A percentile compares a stretch with the other conserved stretches of the same genome.
Evolutionary conservation across 2,888 invertebrate species (phyloP).

Genomic region (Stratiomys singularior): DNA sequence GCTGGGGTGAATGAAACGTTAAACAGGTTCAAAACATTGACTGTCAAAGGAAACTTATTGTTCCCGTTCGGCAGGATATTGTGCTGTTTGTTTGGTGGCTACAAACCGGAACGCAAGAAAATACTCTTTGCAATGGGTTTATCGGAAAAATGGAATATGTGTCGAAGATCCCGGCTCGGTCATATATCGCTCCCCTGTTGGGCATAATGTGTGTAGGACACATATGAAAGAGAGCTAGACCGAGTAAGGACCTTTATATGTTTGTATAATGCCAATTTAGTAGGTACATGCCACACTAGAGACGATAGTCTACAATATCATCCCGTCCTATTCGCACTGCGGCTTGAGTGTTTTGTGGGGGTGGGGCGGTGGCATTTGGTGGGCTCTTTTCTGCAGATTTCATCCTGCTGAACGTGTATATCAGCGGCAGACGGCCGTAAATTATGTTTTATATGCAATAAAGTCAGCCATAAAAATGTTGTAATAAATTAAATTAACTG

Average conservation of each 20-base stretch:
- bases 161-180: constrained; percentile 22
- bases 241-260: constrained; percentile 20
- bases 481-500: constrained; percentile 67
- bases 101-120: constrained; percentile 9
- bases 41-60: too few relatives aligned
- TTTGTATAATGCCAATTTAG: constrained; percentile 42
- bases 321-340: neutral
- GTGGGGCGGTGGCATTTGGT: constrained; percentile 5
- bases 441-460: constrained; percentile 67
- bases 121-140: constrained; percentile 6
- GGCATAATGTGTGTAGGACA: neutral
- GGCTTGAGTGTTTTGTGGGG: neutral
- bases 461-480: constrained; percentile 67
- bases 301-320: neutral
- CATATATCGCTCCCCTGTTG: constrained; percentile 31
- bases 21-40: too few relatives aligned
- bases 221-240: neutral
- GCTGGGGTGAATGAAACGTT: too few relatives aligned
- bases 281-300: constrained; percentile 7
- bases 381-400: neutral
- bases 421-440: constrained; percentile 60
- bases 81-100: constrained; percentile 19
- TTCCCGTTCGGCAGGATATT: neutral
- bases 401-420: constrained; percentile 49
- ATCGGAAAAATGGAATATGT: constrained; percentile 40